Evolutionary conservation across 2,888 invertebrate species (phyloP).

Genomic region (Polyommatus iphigenia): DNA sequence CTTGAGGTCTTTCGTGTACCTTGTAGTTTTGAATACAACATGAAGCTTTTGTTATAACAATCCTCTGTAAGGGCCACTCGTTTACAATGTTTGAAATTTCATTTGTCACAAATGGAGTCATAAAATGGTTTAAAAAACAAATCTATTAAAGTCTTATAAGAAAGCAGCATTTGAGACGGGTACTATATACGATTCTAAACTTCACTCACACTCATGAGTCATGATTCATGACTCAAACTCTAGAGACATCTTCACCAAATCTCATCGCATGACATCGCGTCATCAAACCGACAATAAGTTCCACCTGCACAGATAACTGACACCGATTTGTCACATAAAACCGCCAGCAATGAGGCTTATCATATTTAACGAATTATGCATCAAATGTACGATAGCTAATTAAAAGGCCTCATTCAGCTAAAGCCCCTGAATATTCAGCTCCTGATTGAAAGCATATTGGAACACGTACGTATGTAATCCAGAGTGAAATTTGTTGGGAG

Average conservation of each 20-base stretch:
- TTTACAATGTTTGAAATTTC: no score
- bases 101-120: no score
- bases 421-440: conserved; percentile 34
- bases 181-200: no score
- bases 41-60: not conserved
- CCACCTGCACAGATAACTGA: not conserved
- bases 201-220: no score
- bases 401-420: conserved; percentile 33
- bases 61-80: not conserved
- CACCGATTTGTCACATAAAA: not conserved
- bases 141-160: no score
- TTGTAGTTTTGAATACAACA: not conserved
- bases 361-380: conserved; percentile 26
- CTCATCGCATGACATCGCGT: not conserved
- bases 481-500: conserved; percentile 34
- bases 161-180: no score
- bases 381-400: conserved; percentile 32
- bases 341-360: not conserved
- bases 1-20: not conserved
- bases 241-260: no score
- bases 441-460: conserved; percentile 35
- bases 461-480: conserved; percentile 35
- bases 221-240: no score
- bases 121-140: no score
- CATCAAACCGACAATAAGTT: not conserved